Percentiles rank a stretch among this genome's conserved stretches.
phyloP scores from a whole-genome alignment of 2,888 invertebrate genomes.

The Athetis lepigone region DNA sequence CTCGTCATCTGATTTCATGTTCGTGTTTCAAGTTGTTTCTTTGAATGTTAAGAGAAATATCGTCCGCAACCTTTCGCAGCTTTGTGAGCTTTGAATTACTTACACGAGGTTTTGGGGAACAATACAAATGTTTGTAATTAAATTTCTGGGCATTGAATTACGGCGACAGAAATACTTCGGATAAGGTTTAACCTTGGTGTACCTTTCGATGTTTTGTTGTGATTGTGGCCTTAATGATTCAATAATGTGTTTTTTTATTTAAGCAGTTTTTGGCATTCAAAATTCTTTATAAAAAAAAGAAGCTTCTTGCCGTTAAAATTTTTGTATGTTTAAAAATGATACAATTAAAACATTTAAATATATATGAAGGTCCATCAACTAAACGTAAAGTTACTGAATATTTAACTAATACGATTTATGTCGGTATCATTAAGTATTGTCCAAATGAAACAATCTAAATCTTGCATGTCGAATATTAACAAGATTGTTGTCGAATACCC shows the following conservation, averaged over 20 bases:
- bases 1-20: constrained; percentile 12
- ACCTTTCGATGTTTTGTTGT: constrained; percentile 13
- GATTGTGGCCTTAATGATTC: constrained; percentile 12
- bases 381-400: too few relatives aligned
- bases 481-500: constrained; percentile 46
- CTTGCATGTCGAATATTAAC: constrained; percentile 23
- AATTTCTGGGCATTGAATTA: constrained; percentile 42
- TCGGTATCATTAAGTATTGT: neutral
- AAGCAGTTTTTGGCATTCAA: too few relatives aligned
- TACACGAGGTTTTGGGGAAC: constrained; percentile 29
- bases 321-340: too few relatives aligned
- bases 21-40: constrained; percentile 30
- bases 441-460: constrained; percentile 22
- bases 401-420: too few relatives aligned
- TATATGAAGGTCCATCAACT: too few relatives aligned
- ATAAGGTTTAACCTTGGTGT: constrained; percentile 12
- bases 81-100: constrained; percentile 39
- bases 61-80: constrained; percentile 26
- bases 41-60: constrained; percentile 34
- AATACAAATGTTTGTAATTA: constrained; percentile 52
- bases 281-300: neutral
- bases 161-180: constrained; percentile 37
- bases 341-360: too few relatives aligned
- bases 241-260: too few relatives aligned
- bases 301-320: too few relatives aligned